Evolutionary conservation across 2,888 invertebrate genomes (phyloP).

Genomic region (Leptothorax acervorum): DNA sequence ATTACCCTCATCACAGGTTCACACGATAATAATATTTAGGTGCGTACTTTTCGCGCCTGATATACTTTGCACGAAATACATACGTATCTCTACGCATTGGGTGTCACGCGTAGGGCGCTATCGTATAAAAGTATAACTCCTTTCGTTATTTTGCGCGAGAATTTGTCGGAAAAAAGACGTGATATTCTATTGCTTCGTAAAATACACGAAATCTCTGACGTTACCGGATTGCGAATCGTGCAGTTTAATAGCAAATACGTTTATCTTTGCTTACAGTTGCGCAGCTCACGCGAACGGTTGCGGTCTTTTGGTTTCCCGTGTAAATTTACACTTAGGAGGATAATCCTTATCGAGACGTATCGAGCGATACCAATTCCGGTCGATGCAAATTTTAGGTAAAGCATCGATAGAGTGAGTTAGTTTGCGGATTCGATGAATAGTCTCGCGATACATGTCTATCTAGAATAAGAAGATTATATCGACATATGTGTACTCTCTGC

Average conservation of each 20-base stretch:
- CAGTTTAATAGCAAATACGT: slow-evolving; percentile 21
- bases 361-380: slow-evolving; percentile 25
- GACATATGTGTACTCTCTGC: background rate
- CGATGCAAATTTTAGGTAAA: slow-evolving; percentile 38
- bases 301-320: slow-evolving; percentile 23
- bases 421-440: slow-evolving; percentile 35
- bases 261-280: slow-evolving; percentile 26
- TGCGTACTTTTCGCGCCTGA: slow-evolving; percentile 67
- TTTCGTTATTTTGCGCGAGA: background rate
- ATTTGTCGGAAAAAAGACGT: background rate
- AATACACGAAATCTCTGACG: background rate
- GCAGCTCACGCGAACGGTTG: slow-evolving; percentile 8
- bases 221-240: background rate
- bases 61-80: background rate
- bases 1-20: slow-evolving; percentile 80
- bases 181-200: background rate
- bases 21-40: slow-evolving; percentile 84
- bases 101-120: background rate
- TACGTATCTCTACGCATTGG: background rate
- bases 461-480: slow-evolving; percentile 39
- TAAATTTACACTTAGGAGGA: slow-evolving; percentile 45
- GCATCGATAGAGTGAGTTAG: slow-evolving; percentile 28
- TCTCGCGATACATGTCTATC: slow-evolving; percentile 5
- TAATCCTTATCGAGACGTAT: slow-evolving; percentile 42
- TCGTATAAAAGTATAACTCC: slow-evolving; percentile 12